Base-by-base conservation (phyloP, 2,113 vertebrate genomes). In the Helogale parvula region DNA sequence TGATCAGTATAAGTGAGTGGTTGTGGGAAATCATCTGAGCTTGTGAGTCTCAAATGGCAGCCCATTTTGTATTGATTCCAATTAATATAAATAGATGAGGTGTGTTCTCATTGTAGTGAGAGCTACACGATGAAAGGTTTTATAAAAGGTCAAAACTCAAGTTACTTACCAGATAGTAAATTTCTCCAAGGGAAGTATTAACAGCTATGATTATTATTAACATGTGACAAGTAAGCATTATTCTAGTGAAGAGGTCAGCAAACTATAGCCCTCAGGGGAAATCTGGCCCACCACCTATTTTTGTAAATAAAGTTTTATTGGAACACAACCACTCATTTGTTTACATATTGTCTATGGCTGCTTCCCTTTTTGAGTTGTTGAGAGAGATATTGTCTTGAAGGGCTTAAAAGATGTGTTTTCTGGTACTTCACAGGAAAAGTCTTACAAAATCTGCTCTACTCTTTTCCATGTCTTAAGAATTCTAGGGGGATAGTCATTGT, bases 281-380 rank as follows among this genome's bases (percentile, higher is more conserved):
- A 68, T 60, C 52, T 33, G 17, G n/a, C 31, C 29, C 63, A 80
- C 38, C 29, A 4, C 9, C 27, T 54, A 1, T 47, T 98, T 93
- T 90, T 72, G 65, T 90, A 87, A 92, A 79, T 90, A 92, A 96
- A 87, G 66, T 60, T 93, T 90, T 93, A 63, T 80, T 87, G 47
- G 52, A 79, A 93, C 12, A 27, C 41, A 87, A 14, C 23, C 60
- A 57, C 13, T 82, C 33, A 69, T 81, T 95, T 60, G 2, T 74
- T 85, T 69, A 63, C 12, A 41, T 52, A 63, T 76, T 81, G 27
- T 69, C 23, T 13, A 2, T 47, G 31, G 27, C 35, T 83, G 15
- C 17, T 91, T 93, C 35, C 31, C 12, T 13, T 88, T 94, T 84
- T 47, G 47, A 72, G 33, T 41, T 79, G 27, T 23, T 68, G 45